Percentiles rank a stretch among this genome's conserved stretches.
Conservation (phyloP, 2,888 invertebrate genomes). For the Pemphredon lugubris region DNA sequence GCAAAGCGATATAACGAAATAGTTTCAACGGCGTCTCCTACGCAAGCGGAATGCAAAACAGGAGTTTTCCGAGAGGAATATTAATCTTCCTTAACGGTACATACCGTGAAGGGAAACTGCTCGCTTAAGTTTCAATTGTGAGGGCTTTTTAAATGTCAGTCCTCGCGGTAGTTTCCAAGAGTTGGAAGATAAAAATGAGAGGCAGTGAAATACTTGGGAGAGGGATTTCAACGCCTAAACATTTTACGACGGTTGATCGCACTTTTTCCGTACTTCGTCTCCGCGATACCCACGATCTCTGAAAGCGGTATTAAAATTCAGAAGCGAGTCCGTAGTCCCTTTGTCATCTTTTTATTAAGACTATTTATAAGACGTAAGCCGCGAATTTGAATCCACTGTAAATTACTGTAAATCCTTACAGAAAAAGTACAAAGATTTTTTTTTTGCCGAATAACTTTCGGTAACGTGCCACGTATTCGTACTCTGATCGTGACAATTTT, state of each 20-base stretch:
- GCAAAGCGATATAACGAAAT: background rate
- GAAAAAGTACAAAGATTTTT: too few relatives aligned
- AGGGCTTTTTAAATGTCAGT: background rate
- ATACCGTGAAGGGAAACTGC: background rate
- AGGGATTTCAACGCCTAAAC: slow-evolving; percentile 1
- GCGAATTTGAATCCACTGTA: too few relatives aligned
- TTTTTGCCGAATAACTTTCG: too few relatives aligned
- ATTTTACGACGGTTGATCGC: slow-evolving; percentile 22
- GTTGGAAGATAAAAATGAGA: background rate
- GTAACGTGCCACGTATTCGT: too few relatives aligned
- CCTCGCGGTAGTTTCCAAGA: background rate
- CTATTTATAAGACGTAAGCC: too few relatives aligned
- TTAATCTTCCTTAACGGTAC: background rate
- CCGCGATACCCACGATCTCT: slow-evolving; percentile 6
- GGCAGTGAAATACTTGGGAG: background rate
- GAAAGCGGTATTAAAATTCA: slow-evolving; percentile 38
- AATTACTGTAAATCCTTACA: too few relatives aligned
- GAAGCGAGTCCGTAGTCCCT: slow-evolving; percentile 1
- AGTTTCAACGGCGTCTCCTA: background rate
- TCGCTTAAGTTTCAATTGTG: background rate
- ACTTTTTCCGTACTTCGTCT: slow-evolving; percentile 34
- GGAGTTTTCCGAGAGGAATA: background rate
- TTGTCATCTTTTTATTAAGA: too few relatives aligned
- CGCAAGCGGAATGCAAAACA: background rate
- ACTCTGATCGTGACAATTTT: too few relatives aligned